phyloP scores from a whole-genome alignment of 53 echinoderm and acorn worm species.

The Echinarachnius parma region DNA sequence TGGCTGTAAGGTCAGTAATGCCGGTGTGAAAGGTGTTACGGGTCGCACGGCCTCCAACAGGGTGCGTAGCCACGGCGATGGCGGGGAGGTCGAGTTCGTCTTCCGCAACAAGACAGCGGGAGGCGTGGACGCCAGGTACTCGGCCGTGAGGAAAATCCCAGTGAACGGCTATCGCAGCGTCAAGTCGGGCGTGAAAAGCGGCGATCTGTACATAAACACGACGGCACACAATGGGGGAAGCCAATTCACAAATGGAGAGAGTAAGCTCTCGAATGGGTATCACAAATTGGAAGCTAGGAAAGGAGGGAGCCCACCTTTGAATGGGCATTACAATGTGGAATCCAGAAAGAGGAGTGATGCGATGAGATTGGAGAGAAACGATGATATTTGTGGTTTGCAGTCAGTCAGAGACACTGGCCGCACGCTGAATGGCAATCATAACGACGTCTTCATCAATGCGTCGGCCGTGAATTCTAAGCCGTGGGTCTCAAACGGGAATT shows the following conservation, averaged over 20 bases:
- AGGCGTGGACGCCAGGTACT: not conserved
- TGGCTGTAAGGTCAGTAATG: too few relatives aligned
- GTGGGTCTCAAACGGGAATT: constrained; percentile 16
- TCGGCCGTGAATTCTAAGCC: not conserved
- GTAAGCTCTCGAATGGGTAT: not conserved
- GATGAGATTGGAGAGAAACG: too few relatives aligned
- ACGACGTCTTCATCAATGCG: constrained; percentile 15
- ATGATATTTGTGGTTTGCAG: too few relatives aligned
- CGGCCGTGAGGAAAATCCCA: constrained; percentile 8
- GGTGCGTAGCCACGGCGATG: not conserved
- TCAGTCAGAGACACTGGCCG: constrained; percentile 7
- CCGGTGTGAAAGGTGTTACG: too few relatives aligned
- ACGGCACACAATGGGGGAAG: too few relatives aligned
- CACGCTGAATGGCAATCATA: not conserved
- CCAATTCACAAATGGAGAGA: too few relatives aligned
- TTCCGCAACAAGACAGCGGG: constrained; percentile 5
- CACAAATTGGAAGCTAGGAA: too few relatives aligned
- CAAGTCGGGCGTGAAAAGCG: not conserved
- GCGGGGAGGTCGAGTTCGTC: constrained; percentile 5
- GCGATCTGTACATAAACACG: too few relatives aligned
- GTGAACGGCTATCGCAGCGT: constrained; percentile 8
- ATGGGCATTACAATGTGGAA: not conserved
- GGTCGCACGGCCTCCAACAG: not conserved
- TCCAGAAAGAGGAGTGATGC: not conserved
- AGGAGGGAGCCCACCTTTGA: too few relatives aligned